Evolutionary conservation across 2,888 invertebrate genomes (phyloP), one percentile per base, ranked within the genome.

Genomic region (Agonopterix heracliana): DNA sequence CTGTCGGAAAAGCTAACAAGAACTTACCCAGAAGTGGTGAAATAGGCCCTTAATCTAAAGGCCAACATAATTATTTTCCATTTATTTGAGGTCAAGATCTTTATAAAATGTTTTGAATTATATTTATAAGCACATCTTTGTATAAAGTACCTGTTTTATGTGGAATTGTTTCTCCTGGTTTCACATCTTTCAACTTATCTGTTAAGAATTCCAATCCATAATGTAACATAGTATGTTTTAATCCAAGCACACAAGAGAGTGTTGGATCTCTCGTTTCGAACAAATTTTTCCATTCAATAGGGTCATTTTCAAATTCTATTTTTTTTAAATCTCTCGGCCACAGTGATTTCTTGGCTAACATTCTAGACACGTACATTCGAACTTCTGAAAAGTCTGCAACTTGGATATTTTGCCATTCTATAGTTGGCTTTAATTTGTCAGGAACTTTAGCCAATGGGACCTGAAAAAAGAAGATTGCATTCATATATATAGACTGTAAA

Each of bases 321-420:
- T 59, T 59, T 51, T 70, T 63, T 34, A 77, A 52, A 48, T 67
- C 61, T 41, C 50, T 54, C 8, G 69, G 64, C 67, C 72, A 74
- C 34, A 55, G 36, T 5, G 65, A 59, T 54, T 64, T 72, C 26
- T 75, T 75, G 2, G 64, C 59, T 12, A 66, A 56, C 54, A 83
- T 59, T n/a, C 74, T 63, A 12, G 79, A 74, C 48, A 91, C 66
- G 48, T 91, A 90, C 68, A 90, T 78, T 64, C 93, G 86, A 2
- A 92, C 68, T 41, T 90, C 78, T 7, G 91, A 91, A 74, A 95
- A 95, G 60, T 94, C 90, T 8, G 91, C 89, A 1, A 93, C 80
- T 76, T 94, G 93, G 52, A 89, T 79, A 52, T 90, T 87, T 75
- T 94, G 93, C 94, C 95, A 95, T 64, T 92, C 90, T 50, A 78